Percentiles rank a stretch among this genome's conserved stretches.
These are phyloP conservation scores for Cephus pulcher DNA, from an alignment of 2,888 invertebrate species.

Conservation along the genomic window DNA sequence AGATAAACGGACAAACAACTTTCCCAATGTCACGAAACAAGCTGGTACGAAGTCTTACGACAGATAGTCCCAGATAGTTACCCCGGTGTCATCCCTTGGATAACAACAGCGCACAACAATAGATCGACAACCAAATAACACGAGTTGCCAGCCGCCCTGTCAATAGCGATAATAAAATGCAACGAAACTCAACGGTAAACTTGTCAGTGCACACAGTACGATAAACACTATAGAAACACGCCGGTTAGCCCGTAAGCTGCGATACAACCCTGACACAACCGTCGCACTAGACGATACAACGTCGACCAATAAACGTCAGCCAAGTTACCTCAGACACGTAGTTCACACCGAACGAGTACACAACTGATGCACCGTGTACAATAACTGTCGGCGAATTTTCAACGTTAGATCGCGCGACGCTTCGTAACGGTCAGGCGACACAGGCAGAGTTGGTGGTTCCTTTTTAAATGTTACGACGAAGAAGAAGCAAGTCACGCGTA, in stretches of 20 bases:
- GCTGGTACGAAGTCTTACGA: neutral
- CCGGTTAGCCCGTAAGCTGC: neutral
- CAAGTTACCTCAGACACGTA: neutral
- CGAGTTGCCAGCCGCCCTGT: neutral
- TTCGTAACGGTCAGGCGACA: neutral
- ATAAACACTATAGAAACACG: neutral
- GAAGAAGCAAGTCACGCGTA: neutral
- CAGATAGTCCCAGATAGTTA: neutral
- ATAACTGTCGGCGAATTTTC: neutral
- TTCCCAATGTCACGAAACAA: neutral
- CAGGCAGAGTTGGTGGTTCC: neutral
- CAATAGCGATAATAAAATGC: neutral
- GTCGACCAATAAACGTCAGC: neutral
- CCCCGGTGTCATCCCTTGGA: neutral
- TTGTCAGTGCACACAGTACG: neutral
- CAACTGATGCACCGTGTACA: neutral
- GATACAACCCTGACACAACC: neutral
- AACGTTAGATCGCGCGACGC: neutral
- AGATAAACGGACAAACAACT: neutral
- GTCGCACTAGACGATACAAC: neutral
- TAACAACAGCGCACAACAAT: neutral
- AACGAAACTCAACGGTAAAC: neutral
- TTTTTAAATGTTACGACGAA: neutral
- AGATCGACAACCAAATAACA: neutral
- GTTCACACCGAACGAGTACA: neutral